These are phyloP conservation scores for Panagrolaimus sp. DNA, from an alignment of 1,140 invertebrate species.

Conservation along the genomic window DNA sequence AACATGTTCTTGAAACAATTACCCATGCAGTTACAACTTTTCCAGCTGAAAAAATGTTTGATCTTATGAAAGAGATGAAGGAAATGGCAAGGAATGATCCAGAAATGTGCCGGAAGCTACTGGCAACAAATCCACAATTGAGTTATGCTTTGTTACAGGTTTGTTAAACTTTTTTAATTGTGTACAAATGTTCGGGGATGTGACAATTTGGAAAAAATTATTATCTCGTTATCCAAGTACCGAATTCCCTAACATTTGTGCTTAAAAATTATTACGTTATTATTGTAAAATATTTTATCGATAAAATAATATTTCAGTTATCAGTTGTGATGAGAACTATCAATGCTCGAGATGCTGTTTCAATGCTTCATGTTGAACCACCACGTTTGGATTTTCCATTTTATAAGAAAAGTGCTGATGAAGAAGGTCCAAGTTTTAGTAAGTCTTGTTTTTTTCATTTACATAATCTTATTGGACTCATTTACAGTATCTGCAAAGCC, in stretches of 20 bases:
- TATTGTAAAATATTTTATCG: no score
- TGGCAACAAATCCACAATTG: conserved; percentile 94
- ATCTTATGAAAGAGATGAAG: conserved; percentile 99
- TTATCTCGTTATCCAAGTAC: no score
- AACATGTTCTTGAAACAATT: conserved; percentile 90
- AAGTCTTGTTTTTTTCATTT: background rate
- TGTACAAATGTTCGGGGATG: no score
- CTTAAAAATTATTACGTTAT: no score
- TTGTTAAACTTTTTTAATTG: conserved; percentile 50
- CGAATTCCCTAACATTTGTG: no score
- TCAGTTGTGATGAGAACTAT: conserved; percentile 2
- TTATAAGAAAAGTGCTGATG: background rate
- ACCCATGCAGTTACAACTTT: conserved; percentile 81
- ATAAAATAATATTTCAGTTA: background rate
- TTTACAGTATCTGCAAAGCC: background rate
- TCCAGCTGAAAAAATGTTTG: conserved; percentile 98
- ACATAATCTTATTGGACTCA: background rate
- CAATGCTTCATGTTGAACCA: background rate
- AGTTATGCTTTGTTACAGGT: conserved; percentile 88
- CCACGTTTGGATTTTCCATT: conserved; percentile 2
- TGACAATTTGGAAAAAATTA: no score
- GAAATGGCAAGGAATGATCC: conserved; percentile 66
- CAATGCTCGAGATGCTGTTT: conserved; percentile 6
- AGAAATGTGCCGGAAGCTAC: conserved; percentile 76
- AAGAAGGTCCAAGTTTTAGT: background rate